Base-by-base conservation (phyloP, 2,888 invertebrate species). In the Caenorhabditis sulstoni region DNA sequence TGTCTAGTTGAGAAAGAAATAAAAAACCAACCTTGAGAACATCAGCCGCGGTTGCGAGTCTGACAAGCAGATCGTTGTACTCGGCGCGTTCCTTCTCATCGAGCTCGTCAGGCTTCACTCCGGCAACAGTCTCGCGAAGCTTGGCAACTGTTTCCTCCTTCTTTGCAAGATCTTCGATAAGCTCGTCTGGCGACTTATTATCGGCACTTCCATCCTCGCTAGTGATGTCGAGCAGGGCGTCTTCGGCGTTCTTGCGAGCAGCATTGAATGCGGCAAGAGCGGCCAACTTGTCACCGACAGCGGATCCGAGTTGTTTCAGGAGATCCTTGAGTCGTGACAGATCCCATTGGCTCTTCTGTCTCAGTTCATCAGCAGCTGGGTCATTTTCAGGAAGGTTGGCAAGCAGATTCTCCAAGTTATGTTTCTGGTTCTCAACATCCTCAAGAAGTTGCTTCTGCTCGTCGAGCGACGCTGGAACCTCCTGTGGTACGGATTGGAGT, bases 231-330 rank as follows among this genome's bases (percentile, higher is more conserved):
- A 82, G 70, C 22, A 82, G 79, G 49, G 81, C 62, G 41, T 81
- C 81, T 73, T 84, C 85, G 50, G 81, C 81, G 29, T 82, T 80
- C 66, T 82, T 83, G 59, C 84, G 81, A 61, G 81, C 77, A 9
- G 83, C 81, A 44, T 79, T 82, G 79, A 83, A 83, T 29, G 83
- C 80, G 29, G 83, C 85, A 58, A 83, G 81, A 62, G 85, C 83
- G 49, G 83, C 83, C 44, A 83, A 59, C 50, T 83, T 83, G 76
- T 85, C 83, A 41, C 83, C 85, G 68, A 85, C 80, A 29, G 80
- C 80, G 52, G 71, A 75, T 49, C 79, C 81, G 37, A 85, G 76
- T 59, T 75, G 65, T 58, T 79, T 79, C 61, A 83, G 67, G 29
- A 81, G 70, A 58, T 83, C 82, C 64, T 85, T 82, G 59, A 85